These are phyloP conservation scores for Nomia melanderi DNA, from an alignment of 1,140 invertebrate genomes.

Conservation along the genomic window DNA sequence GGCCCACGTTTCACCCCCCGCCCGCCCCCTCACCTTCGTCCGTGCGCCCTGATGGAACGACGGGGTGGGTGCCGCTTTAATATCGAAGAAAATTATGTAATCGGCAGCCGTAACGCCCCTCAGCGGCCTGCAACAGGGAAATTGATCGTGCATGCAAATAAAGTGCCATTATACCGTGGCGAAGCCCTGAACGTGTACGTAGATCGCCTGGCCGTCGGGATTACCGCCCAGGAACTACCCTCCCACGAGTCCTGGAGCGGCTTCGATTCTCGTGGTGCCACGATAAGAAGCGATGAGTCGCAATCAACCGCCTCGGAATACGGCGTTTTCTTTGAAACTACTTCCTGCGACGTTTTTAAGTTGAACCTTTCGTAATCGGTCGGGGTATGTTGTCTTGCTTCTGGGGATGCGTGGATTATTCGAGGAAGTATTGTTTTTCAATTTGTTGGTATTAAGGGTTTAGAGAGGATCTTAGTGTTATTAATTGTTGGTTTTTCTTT, in stretches of 20 bases:
- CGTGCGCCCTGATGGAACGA: not conserved
- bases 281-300: constrained; percentile 46
- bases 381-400: no score
- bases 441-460: no score
- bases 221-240: constrained; percentile 33
- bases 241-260: constrained; percentile 28
- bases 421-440: no score
- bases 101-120: constrained; percentile 67
- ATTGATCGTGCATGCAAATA: constrained; percentile 78
- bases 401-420: no score
- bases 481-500: no score
- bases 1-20: constrained; percentile 38
- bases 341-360: no score
- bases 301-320: no score
- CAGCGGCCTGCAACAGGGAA: constrained; percentile 40
- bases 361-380: no score
- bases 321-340: no score
- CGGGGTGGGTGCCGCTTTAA: constrained; percentile 68
- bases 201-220: constrained; percentile 37
- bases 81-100: constrained; percentile 77
- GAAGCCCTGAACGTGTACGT: constrained; percentile 56
- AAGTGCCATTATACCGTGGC: constrained; percentile 68
- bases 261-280: constrained; percentile 56
- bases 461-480: no score
- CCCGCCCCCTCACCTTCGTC: not conserved